These are phyloP conservation scores for Kradibia gibbosae DNA, from an alignment of 1,140 invertebrate species.

Conservation along the genomic window DNA sequence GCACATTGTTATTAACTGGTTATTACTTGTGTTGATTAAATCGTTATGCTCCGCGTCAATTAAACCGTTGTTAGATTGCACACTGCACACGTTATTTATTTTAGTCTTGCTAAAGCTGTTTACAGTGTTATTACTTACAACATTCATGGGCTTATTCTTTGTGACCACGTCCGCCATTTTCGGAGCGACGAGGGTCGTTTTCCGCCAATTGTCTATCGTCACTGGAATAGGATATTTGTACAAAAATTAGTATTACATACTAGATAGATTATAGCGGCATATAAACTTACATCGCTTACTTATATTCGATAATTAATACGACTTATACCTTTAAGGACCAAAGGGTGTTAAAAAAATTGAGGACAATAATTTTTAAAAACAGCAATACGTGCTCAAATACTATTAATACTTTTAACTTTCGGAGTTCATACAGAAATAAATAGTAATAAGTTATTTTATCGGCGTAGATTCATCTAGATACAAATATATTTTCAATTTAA, in stretches of 20 bases:
- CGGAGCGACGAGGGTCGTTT: slow-evolving; percentile 22
- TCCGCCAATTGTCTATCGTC: slow-evolving; percentile 4
- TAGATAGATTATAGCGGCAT: too few relatives aligned
- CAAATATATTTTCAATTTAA: too few relatives aligned
- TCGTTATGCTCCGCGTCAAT: slow-evolving; percentile 67
- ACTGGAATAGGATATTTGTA: slow-evolving; percentile 20
- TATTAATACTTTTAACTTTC: too few relatives aligned
- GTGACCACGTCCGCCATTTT: slow-evolving; percentile 70
- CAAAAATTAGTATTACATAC: slow-evolving; percentile 5
- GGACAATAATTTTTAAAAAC: too few relatives aligned
- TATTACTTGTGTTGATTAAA: slow-evolving; percentile 64
- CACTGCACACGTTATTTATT: slow-evolving; percentile 63
- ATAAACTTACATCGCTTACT: background rate
- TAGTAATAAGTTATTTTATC: too few relatives aligned
- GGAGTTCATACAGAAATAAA: too few relatives aligned
- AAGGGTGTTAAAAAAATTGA: too few relatives aligned
- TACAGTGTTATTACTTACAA: slow-evolving; percentile 68
- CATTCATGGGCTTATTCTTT: slow-evolving; percentile 68
- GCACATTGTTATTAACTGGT: slow-evolving; percentile 67
- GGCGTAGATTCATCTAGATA: too few relatives aligned
- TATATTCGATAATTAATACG: too few relatives aligned
- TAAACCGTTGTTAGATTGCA: slow-evolving; percentile 72
- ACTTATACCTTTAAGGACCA: too few relatives aligned
- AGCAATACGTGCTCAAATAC: too few relatives aligned
- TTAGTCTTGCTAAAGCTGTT: slow-evolving; percentile 48